A percentile compares a stretch with the other conserved stretches of the same genome.
These are phyloP conservation scores for Sialia sialis DNA, from an alignment of 2,113 vertebrate species.

Conservation along the genomic window DNA sequence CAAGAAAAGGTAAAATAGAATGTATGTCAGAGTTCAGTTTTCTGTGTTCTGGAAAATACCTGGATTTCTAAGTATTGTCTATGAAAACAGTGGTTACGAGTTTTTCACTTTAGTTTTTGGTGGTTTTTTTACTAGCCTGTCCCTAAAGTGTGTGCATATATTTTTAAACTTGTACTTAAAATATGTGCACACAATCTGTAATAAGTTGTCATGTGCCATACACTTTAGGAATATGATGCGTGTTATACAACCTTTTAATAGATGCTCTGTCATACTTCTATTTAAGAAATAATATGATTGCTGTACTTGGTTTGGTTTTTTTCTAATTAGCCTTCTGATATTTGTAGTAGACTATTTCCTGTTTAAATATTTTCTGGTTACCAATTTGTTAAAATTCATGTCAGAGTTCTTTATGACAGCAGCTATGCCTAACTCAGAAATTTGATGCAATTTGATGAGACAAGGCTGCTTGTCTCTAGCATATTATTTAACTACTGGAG, in stretches of 20 bases:
- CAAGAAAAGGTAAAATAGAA: slow-evolving; percentile 85
- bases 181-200: rapidly evolving
- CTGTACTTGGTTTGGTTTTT: not conserved
- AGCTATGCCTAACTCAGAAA: not conserved
- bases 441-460: not conserved
- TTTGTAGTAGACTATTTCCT: not conserved
- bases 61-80: not conserved
- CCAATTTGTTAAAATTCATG: not conserved
- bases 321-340: not conserved
- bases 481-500: not conserved
- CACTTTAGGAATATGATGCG: not conserved
- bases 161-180: not conserved
- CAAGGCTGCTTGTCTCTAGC: not conserved
- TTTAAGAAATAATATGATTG: not conserved
- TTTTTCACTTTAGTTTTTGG: not conserved
- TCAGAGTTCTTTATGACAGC: not conserved
- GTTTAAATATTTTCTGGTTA: not conserved
- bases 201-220: not conserved
- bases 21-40: not conserved
- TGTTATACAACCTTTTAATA: not conserved
- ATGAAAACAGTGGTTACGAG: not conserved
- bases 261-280: not conserved
- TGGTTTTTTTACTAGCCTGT: rapidly evolving
- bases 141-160: not conserved
- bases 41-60: not conserved